Conservation (phyloP, 1,140 invertebrate species). For the Aporrectodea caliginosa region DNA sequence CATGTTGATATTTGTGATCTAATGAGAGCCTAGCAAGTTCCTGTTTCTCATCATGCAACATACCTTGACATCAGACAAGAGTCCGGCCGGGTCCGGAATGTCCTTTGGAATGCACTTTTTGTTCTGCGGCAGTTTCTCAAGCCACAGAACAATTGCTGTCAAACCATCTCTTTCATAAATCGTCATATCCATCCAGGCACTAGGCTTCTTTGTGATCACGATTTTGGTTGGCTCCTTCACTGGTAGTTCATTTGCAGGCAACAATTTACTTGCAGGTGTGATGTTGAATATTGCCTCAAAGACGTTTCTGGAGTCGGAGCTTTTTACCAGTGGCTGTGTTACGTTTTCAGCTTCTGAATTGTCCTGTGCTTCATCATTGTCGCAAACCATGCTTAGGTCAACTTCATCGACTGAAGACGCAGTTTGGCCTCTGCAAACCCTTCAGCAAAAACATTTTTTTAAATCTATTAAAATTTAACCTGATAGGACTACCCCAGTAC, state of each 20-base stretch:
- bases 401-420: not conserved
- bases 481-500: too few species aligned
- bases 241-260: not conserved
- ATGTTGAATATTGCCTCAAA: not conserved
- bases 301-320: not conserved
- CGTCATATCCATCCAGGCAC: not conserved
- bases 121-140: constrained; percentile 72
- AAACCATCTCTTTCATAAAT: not conserved
- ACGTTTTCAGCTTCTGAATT: not conserved
- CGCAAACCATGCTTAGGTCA: not conserved
- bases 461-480: too few species aligned
- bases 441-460: too few species aligned
- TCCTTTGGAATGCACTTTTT: constrained; percentile 90
- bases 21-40: too few species aligned
- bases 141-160: constrained; percentile 63
- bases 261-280: not conserved
- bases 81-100: constrained; percentile 78
- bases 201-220: not conserved
- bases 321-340: not conserved
- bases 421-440: too few species aligned
- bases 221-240: not conserved
- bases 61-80: constrained; percentile 77
- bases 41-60: too few species aligned
- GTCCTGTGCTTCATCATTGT: not conserved
- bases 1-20: too few species aligned